A percentile compares a stretch with the other conserved stretches of the same genome.
These are phyloP conservation scores for Maniola hyperantus DNA, from an alignment of 2,888 invertebrate genomes.

Conservation along the genomic window DNA sequence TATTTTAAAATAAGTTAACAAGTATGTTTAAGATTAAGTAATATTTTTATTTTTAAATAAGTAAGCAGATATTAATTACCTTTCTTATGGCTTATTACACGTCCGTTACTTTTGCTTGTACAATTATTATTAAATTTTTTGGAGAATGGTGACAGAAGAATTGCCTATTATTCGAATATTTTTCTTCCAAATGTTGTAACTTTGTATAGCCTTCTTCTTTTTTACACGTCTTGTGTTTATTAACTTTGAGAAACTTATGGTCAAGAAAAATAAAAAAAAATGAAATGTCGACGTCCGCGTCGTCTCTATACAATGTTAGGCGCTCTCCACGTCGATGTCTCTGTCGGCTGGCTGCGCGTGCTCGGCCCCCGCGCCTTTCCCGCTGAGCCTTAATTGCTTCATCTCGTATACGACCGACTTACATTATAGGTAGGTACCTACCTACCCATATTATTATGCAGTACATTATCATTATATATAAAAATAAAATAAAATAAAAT, in stretches of 20 bases:
- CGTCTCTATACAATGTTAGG: constrained; percentile 9
- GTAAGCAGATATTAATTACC: neutral
- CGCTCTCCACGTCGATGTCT: constrained; percentile 68
- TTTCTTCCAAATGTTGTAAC: neutral
- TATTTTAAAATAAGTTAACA: constrained; percentile 53
- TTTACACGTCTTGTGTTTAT: neutral
- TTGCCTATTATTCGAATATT: neutral
- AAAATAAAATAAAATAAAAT: too few species aligned
- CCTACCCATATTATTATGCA: constrained; percentile 46
- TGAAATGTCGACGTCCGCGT: neutral
- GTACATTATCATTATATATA: constrained; percentile 37
- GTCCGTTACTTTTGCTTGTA: neutral
- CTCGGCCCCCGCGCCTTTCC: constrained; percentile 57
- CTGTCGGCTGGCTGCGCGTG: constrained; percentile 73
- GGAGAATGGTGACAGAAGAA: neutral
- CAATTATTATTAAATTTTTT: neutral
- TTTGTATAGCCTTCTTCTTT: neutral
- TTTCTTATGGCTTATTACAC: neutral
- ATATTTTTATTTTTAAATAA: constrained; percentile 16
- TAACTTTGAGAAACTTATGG: neutral
- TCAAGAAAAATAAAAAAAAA: neutral
- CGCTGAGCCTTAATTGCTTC: constrained; percentile 80
- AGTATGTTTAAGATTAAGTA: constrained; percentile 26
- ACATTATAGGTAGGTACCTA: too few species aligned
- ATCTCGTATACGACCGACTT: constrained; percentile 74